A percentile compares a stretch with the other conserved stretches of the same genome.
phyloP scores from a whole-genome alignment of 2,888 invertebrate genomes.

The Leptinotarsa rubiginosa region DNA sequence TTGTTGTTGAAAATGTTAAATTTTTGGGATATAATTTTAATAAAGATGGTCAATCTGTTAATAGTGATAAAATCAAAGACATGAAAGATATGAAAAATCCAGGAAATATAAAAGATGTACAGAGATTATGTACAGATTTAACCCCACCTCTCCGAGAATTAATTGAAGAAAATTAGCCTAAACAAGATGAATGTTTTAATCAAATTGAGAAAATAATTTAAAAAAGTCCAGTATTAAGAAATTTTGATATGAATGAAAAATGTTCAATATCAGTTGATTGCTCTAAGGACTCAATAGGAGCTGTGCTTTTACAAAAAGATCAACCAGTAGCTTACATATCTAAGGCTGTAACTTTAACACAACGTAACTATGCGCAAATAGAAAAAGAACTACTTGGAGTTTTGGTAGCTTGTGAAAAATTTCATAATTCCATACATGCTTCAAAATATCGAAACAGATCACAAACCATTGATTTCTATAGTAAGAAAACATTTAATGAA shows the following conservation, averaged over 20 bases:
- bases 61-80: slow-evolving; percentile 13
- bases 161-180: not conserved
- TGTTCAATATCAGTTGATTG: slow-evolving; percentile 12
- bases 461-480: no score
- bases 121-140: not conserved
- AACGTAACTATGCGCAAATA: slow-evolving; percentile 21
- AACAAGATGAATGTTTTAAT: slow-evolving; percentile 1
- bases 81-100: slow-evolving; percentile 16
- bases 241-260: slow-evolving; percentile 5
- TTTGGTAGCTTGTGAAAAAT: not conserved
- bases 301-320: slow-evolving; percentile 3
- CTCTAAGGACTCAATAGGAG: slow-evolving; percentile 12
- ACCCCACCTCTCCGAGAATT: not conserved
- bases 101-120: slow-evolving; percentile 15
- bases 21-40: slow-evolving; percentile 10
- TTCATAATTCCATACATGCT: no score
- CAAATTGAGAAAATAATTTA: slow-evolving; percentile 2
- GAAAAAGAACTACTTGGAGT: not conserved
- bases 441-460: no score
- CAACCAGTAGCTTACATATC: slow-evolving; percentile 15
- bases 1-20: slow-evolving; percentile 1
- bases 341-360: slow-evolving; percentile 4
- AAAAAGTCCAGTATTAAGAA: not conserved
- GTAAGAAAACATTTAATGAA: no score
- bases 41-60: slow-evolving; percentile 11